Percentiles rank a stretch among this genome's conserved stretches.
Conservation (phyloP, 2,797 vertebrate species). For the Gambusia yucatana region DNA sequence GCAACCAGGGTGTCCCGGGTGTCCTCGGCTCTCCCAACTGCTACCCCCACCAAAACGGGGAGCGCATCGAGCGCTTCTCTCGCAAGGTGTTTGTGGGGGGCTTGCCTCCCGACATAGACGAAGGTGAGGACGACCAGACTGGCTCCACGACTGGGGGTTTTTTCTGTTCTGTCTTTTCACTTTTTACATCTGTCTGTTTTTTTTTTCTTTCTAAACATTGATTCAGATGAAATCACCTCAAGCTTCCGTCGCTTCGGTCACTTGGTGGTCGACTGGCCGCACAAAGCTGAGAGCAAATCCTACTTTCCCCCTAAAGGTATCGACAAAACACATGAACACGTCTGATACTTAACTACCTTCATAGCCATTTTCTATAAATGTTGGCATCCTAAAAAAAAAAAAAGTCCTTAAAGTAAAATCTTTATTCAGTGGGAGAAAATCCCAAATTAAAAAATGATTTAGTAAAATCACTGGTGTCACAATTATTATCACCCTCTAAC, state of each 20-base stretch:
- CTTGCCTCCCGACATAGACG: constrained; percentile 96
- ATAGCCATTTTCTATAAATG: neutral
- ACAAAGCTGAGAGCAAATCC: constrained; percentile 99
- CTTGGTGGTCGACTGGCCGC: constrained; percentile 98
- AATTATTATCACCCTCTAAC: neutral
- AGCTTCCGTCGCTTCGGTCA: constrained; percentile 97
- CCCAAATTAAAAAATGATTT: neutral
- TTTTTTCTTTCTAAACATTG: neutral
- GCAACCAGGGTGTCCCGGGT: constrained; percentile 89
- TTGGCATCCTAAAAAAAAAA: too few species aligned
- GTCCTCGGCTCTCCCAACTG: constrained; percentile 91
- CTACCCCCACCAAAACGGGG: constrained; percentile 95
- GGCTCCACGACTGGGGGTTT: neutral
- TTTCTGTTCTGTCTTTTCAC: neutral
- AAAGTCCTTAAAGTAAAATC: neutral
- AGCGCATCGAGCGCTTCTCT: constrained; percentile 95
- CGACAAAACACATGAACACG: neutral
- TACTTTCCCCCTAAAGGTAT: constrained; percentile 99
- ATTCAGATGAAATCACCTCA: constrained; percentile 95
- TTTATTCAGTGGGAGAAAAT: neutral
- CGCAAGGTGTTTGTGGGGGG: constrained; percentile 98
- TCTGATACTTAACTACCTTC: neutral
- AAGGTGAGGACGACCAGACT: constrained; percentile 80
- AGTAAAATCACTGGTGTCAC: neutral
- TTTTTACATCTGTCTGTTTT: neutral